Percentiles rank a stretch among this genome's conserved stretches.
Evolutionary conservation across 2,113 vertebrate species (phyloP).

Genomic region (Phrynocephalus versicolor): DNA sequence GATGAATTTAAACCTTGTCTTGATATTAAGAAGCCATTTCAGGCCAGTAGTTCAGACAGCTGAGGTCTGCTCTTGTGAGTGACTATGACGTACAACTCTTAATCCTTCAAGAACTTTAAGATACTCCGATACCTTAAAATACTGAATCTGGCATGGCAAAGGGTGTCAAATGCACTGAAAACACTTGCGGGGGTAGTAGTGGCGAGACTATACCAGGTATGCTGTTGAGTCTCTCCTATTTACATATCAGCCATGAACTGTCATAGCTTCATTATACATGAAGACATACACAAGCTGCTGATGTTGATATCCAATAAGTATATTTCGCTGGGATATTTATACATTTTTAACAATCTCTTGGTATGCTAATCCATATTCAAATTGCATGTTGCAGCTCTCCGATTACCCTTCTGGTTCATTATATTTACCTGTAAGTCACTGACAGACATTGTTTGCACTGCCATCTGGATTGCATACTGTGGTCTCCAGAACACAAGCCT

Average conservation of each 20-base stretch:
- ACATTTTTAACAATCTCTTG: conserved; percentile 39
- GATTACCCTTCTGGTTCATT: conserved; percentile 52
- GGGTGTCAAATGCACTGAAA: background rate
- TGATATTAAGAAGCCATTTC: background rate
- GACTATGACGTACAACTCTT: background rate
- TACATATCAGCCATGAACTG: conserved; percentile 31
- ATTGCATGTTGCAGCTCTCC: background rate
- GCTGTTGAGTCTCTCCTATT: background rate
- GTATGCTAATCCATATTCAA: conserved; percentile 25
- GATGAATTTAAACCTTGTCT: background rate
- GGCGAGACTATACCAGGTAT: background rate
- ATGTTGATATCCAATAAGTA: conserved; percentile 31
- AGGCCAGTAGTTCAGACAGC: background rate
- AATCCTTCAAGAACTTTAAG: background rate
- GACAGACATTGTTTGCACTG: conserved; percentile 39
- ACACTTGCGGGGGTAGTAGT: background rate
- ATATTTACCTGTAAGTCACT: conserved; percentile 63
- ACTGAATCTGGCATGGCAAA: background rate
- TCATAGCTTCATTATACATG: conserved; percentile 13
- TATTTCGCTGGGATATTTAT: conserved; percentile 20
- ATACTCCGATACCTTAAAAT: background rate
- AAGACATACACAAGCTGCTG: conserved; percentile 18
- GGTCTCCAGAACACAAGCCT: conserved; percentile 45
- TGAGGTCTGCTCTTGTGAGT: too few relatives aligned
- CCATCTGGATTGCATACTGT: conserved; percentile 36